Conservation (phyloP, 2,113 vertebrate genomes). For the Prunella fulvescens region DNA sequence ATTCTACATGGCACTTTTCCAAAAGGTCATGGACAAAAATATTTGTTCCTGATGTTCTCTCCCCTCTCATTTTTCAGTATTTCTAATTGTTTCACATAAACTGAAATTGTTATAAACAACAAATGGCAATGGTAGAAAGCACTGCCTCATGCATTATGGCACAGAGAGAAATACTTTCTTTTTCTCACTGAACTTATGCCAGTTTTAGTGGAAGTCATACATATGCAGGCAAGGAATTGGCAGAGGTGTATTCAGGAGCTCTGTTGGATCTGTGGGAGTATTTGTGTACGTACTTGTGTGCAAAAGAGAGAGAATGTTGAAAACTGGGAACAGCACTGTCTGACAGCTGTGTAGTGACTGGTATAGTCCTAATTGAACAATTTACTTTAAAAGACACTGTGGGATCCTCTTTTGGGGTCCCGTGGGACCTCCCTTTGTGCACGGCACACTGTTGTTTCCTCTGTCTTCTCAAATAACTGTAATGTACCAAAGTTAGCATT, state of each 20-base stretch:
- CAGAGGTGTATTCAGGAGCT: slow-evolving; percentile 32
- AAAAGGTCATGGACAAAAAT: not conserved
- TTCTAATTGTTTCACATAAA: not conserved
- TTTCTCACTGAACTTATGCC: slow-evolving; percentile 26
- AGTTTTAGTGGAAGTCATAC: slow-evolving; percentile 12
- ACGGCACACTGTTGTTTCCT: not conserved
- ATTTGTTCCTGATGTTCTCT: not conserved
- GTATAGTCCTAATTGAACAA: not conserved
- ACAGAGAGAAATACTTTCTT: not conserved
- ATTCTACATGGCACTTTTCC: not conserved
- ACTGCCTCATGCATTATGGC: not conserved
- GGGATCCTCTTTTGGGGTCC: not conserved
- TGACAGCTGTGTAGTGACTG: slow-evolving; percentile 19
- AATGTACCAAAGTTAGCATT: not conserved
- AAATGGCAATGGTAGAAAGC: not conserved
- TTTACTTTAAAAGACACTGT: not conserved
- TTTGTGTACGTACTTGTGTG: slow-evolving; percentile 18
- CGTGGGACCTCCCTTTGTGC: not conserved
- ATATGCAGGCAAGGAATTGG: slow-evolving; percentile 30
- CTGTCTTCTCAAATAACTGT: not conserved
- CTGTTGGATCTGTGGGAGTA: slow-evolving; percentile 35
- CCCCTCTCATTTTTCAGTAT: not conserved
- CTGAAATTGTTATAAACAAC: not conserved
- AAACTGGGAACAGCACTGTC: not conserved
- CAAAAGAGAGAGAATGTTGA: slow-evolving; percentile 16